Evolutionary conservation across 30 jellyfish, hydroid and myxozoan genomes (phyloP), one percentile per base, ranked within the genome.

Genomic region (Aurelia aurita): DNA sequence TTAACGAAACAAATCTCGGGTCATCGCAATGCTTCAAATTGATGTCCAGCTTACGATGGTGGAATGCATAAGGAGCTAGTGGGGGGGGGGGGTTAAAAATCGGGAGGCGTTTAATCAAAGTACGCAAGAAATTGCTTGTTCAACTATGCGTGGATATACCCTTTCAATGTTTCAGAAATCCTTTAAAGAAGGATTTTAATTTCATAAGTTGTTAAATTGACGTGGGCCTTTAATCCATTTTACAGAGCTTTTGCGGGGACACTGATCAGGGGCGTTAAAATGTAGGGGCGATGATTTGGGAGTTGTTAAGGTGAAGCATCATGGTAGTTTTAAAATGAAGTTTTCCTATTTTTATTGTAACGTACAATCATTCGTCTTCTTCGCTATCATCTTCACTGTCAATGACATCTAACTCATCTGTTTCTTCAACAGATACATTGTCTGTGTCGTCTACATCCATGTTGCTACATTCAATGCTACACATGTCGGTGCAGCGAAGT

Each of bases 401-500:
- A 74, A 58, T 74, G 87, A 49, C 79, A 27, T 28, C 87, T 74
- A 46, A 55, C n/a, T n/a, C n/a, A n/a, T n/a, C n/a, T n/a, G n/a
- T n/a, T n/a, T n/a, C 79, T 25, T 69, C 31, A 46, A 70, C 14
- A 13, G 82, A 29, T 70, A 39, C 67, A 70, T 39, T 47, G 67
- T 29, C 21, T 4, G 32, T 32, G 15, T 74, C 87, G 27, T 49
- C 87, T 79, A 74, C 83, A 57, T 43, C 43, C 89, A 78, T 78
- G 68, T 78, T 78, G 64, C 21, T 35, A 49, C 81, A 78, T 57
- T 59, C 89, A 59, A 58, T 25, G 31, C 64, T 53, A 76, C 82
- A 76, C 60, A 73, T 73, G 75, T 45, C 73, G 21, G 85, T 46
- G 35, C 85, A 44, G 76, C 75, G 19, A 43, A 73, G 85, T 27